Conservation (phyloP, 2,797 vertebrate species). For the Hybognathus amarus region DNA sequence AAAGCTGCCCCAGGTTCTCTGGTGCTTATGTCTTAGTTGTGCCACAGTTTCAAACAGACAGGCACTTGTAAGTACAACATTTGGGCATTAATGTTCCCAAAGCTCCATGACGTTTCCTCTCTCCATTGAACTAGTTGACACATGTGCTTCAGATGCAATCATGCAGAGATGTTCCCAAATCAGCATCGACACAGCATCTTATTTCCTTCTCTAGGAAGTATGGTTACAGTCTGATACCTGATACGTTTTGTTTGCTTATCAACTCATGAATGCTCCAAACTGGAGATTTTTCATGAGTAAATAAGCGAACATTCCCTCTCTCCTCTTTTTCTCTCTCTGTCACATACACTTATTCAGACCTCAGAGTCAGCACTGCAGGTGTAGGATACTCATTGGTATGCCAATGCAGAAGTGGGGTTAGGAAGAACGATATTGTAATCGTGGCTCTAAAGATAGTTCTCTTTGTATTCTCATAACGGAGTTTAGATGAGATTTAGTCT, state of each 20-base stretch:
- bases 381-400: slow-evolving; percentile 32
- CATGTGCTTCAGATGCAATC: too few species aligned
- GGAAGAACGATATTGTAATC: slow-evolving; percentile 12
- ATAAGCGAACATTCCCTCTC: not conserved
- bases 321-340: slow-evolving; percentile 18
- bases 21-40: too few species aligned
- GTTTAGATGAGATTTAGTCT: slow-evolving; percentile 15
- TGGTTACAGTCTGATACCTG: too few species aligned
- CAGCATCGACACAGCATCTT: not conserved
- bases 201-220: not conserved
- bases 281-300: not conserved
- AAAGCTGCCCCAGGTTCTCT: too few species aligned
- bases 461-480: not conserved
- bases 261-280: not conserved
- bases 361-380: slow-evolving; percentile 37
- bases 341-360: slow-evolving; percentile 7
- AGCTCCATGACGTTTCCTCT: too few species aligned
- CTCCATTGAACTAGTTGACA: too few species aligned
- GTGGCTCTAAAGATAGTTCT: slow-evolving; percentile 13
- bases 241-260: not conserved
- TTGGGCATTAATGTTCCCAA: too few species aligned
- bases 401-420: slow-evolving; percentile 20
- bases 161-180: too few species aligned
- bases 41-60: too few species aligned
- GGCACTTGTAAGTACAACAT: too few species aligned